A percentile compares a stretch with the other conserved stretches of the same genome.
Conservation (phyloP, 2,888 invertebrate species). For the Tribolium freemani region DNA sequence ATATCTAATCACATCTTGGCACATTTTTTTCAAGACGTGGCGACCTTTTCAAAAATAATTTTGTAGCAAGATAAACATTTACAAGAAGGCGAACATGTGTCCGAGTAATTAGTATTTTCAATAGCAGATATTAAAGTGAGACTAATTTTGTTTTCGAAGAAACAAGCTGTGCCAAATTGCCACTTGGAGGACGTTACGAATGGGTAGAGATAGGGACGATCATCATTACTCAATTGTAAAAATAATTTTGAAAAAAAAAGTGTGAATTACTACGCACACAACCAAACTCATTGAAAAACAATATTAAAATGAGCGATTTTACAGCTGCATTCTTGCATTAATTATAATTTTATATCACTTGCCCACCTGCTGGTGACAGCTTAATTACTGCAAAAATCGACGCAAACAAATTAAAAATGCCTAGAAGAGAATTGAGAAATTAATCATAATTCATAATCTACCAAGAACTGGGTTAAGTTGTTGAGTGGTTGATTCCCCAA, state of each 20-base stretch:
- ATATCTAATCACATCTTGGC: background rate
- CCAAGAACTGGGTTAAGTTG: too few species aligned
- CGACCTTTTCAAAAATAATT: background rate
- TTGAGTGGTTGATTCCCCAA: too few species aligned
- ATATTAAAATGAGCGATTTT: too few species aligned
- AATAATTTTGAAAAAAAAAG: background rate
- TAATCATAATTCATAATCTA: too few species aligned
- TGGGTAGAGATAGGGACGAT: slow-evolving; percentile 4
- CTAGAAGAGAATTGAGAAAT: too few species aligned
- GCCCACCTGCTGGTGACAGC: too few species aligned
- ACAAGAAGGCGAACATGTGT: background rate
- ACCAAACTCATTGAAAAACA: too few species aligned
- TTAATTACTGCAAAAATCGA: too few species aligned
- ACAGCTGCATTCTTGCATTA: too few species aligned
- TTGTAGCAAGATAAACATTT: background rate
- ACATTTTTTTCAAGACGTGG: background rate
- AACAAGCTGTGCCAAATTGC: slow-evolving; percentile 27
- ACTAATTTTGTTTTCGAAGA: slow-evolving; percentile 28
- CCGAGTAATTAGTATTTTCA: slow-evolving; percentile 28
- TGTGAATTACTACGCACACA: too few species aligned
- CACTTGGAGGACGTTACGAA: slow-evolving; percentile 9
- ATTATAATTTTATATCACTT: too few species aligned
- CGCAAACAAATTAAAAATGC: too few species aligned
- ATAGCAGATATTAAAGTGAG: slow-evolving; percentile 9
- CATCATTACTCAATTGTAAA: slow-evolving; percentile 2